A percentile compares a stretch with the other conserved stretches of the same genome.
Conservation (phyloP, 2,113 vertebrate species). For the Acinonyx jubatus region DNA sequence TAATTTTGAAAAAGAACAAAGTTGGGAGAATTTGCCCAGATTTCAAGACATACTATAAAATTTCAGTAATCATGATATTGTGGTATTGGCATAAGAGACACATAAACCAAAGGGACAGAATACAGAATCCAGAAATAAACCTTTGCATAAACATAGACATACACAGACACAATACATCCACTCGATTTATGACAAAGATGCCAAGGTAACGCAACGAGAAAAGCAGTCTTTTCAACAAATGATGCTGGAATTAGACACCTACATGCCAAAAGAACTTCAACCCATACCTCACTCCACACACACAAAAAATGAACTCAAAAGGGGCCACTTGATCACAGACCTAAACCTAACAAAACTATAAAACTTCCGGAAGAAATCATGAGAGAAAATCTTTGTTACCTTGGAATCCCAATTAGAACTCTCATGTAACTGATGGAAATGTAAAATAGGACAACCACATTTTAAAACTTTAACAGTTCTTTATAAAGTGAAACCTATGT, state of each 20-base stretch:
- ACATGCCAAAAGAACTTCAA: slow-evolving; percentile 2
- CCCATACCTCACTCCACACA: background rate
- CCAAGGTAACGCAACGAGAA: background rate
- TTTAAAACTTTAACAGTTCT: background rate
- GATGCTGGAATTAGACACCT: background rate
- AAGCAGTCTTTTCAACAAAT: slow-evolving; percentile 16
- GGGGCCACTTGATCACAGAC: background rate
- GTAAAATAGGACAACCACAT: background rate
- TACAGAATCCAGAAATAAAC: background rate
- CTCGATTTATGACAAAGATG: background rate
- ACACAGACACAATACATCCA: background rate
- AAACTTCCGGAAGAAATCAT: background rate
- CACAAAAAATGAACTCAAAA: background rate
- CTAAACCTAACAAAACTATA: background rate
- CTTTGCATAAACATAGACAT: background rate
- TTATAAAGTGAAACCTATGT: slow-evolving; percentile 37
- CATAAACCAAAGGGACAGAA: background rate
- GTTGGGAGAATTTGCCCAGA: background rate
- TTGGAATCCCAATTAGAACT: background rate
- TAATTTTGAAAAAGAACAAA: slow-evolving; percentile 6
- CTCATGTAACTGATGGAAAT: background rate
- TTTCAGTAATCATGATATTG: background rate
- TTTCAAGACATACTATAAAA: background rate
- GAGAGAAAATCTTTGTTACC: background rate
- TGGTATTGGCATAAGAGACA: background rate